Conservation (phyloP, 2,113 vertebrate species). For the Percina caprodes region DNA sequence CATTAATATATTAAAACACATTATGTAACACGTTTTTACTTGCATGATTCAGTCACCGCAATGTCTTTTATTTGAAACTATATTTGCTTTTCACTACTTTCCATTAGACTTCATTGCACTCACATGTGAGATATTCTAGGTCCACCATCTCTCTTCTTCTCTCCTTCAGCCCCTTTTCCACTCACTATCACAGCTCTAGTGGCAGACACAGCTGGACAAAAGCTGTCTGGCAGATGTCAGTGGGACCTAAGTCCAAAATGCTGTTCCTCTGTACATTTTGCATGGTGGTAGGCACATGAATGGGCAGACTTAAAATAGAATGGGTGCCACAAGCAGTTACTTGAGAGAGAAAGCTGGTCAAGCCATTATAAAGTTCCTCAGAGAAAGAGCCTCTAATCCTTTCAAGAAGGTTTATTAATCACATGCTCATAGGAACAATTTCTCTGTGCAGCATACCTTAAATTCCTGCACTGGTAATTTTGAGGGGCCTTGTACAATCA, state of each 20-base stretch:
- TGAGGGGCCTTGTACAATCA: constrained; percentile 49
- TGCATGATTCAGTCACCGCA: background rate
- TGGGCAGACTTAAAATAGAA: constrained; percentile 57
- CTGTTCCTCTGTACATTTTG: constrained; percentile 80
- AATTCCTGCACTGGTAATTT: constrained; percentile 67
- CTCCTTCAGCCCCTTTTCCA: constrained; percentile 26
- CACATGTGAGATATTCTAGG: constrained; percentile 10
- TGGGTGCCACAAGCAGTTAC: constrained; percentile 55
- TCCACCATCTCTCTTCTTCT: constrained; percentile 17
- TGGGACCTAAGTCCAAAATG: constrained; percentile 71
- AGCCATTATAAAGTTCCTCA: constrained; percentile 54
- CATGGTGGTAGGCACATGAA: constrained; percentile 68
- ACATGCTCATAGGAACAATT: constrained; percentile 75
- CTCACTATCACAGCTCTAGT: constrained; percentile 47
- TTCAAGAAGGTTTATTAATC: constrained; percentile 74
- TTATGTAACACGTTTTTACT: constrained; percentile 45
- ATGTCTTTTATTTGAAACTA: constrained; percentile 11
- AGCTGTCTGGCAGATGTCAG: constrained; percentile 84
- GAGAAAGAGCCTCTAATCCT: constrained; percentile 73
- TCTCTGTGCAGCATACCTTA: constrained; percentile 66
- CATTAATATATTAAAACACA: constrained; percentile 29
- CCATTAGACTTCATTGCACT: constrained; percentile 21
- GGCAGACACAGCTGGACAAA: constrained; percentile 75
- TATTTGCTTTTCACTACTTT: constrained; percentile 25
- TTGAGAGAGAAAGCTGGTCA: constrained; percentile 56